These are phyloP conservation scores for Mythimna vitellina DNA, from an alignment of 2,888 invertebrate species.

Conservation along the genomic window DNA sequence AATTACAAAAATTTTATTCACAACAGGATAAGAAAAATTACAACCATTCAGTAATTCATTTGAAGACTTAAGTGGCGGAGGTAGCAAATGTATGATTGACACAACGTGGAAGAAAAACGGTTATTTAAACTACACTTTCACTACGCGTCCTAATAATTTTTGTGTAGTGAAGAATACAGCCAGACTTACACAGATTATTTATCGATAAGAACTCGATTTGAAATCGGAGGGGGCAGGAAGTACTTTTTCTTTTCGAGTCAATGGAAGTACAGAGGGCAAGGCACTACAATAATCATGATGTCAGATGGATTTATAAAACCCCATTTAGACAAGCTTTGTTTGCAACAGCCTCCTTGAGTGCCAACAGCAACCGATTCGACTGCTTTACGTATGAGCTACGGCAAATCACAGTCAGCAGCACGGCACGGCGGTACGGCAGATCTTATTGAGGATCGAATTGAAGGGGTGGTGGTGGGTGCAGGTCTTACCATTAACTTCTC, in stretches of 20 bases:
- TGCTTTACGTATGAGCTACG: neutral
- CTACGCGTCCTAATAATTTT: neutral
- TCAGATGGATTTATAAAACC: no score
- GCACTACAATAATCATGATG: no score
- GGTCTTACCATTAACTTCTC: no score
- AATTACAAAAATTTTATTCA: slow-evolving; percentile 34
- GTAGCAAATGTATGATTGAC: slow-evolving; percentile 23
- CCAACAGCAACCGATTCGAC: no score
- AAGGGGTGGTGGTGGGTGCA: neutral
- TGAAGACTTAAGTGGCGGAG: slow-evolving; percentile 53
- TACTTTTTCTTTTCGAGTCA: no score
- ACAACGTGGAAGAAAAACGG: slow-evolving; percentile 4
- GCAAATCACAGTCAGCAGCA: no score
- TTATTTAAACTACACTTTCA: neutral
- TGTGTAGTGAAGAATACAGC: slow-evolving; percentile 5
- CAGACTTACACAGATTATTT: no score
- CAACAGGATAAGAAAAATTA: slow-evolving; percentile 31
- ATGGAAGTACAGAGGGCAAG: no score
- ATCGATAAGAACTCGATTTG: no score
- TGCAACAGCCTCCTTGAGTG: neutral
- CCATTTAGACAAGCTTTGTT: neutral
- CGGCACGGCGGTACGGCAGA: no score
- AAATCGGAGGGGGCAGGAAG: no score
- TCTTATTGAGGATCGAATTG: neutral
- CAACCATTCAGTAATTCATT: slow-evolving; percentile 48